These are phyloP conservation scores for Amphipyra berbera DNA, from an alignment of 2,888 invertebrate species.

Conservation along the genomic window DNA sequence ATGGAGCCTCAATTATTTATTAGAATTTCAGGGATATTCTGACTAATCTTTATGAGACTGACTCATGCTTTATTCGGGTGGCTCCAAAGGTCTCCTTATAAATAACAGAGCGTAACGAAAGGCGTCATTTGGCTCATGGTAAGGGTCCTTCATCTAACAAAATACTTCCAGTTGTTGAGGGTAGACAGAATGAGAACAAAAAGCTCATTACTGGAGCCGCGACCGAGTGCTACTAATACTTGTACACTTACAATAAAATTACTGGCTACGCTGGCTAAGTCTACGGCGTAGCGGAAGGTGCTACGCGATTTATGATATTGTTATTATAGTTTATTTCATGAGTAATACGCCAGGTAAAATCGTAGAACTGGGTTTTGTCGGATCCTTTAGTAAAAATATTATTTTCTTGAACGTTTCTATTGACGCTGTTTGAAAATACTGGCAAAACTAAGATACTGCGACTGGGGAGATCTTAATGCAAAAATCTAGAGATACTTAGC, in stretches of 20 bases:
- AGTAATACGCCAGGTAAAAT: conserved; percentile 19
- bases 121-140: conserved; percentile 47
- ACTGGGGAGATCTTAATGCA: too few species aligned
- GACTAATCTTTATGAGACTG: conserved; percentile 19
- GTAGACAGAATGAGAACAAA: conserved; percentile 54
- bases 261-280: conserved; percentile 21
- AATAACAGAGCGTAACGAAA: conserved; percentile 49
- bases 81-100: conserved; percentile 30
- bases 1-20: conserved; percentile 26
- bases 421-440: too few species aligned
- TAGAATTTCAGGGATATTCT: conserved; percentile 24
- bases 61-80: conserved; percentile 26
- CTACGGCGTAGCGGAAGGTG: conserved; percentile 38
- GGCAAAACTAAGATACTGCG: too few species aligned
- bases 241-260: conserved; percentile 49
- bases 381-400: conserved; percentile 4
- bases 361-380: neutral
- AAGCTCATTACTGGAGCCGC: conserved; percentile 47
- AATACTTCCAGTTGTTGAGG: conserved; percentile 53
- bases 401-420: neutral
- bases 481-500: too few species aligned
- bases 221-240: conserved; percentile 45
- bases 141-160: conserved; percentile 51
- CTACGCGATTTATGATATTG: conserved; percentile 44
- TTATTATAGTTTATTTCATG: conserved; percentile 25